Percentiles rank a stretch among this genome's conserved stretches.
Conservation (phyloP, 1,140 invertebrate species). For the Antheraea pernyi region DNA sequence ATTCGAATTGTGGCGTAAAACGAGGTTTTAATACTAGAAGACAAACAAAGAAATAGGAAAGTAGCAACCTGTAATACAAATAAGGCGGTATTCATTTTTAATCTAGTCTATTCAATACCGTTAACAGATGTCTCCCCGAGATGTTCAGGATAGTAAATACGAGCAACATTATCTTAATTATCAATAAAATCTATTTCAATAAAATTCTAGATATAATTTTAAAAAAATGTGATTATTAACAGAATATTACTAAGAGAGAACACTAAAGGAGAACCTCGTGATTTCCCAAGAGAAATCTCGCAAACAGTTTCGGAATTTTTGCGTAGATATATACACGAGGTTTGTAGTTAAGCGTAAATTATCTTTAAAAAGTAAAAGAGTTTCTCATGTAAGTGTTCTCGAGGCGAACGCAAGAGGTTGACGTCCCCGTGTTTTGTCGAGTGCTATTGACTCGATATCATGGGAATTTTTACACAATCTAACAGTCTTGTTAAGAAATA, state of each 20-base stretch:
- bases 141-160: too few relatives aligned
- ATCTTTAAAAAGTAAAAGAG: slow-evolving; percentile 36
- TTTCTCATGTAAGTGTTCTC: slow-evolving; percentile 37
- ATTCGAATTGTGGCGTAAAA: too few relatives aligned
- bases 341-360: slow-evolving; percentile 35
- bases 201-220: too few relatives aligned
- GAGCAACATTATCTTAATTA: too few relatives aligned
- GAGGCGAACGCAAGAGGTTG: slow-evolving; percentile 36
- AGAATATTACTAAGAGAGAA: neutral
- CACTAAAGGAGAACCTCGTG: neutral
- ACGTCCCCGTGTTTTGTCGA: slow-evolving; percentile 32
- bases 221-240: neutral
- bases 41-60: too few relatives aligned
- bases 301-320: neutral
- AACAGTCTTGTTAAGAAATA: slow-evolving; percentile 5
- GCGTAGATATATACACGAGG: neutral
- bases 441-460: slow-evolving; percentile 22
- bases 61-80: too few relatives aligned
- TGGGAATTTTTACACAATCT: slow-evolving; percentile 20
- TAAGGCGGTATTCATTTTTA: too few relatives aligned
- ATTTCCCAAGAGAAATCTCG: slow-evolving; percentile 8
- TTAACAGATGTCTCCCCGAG: too few relatives aligned
- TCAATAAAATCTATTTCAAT: too few relatives aligned
- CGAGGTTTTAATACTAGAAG: too few relatives aligned
- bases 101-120: too few relatives aligned